Base-by-base conservation (phyloP, 2,888 invertebrate species). In the Dimorphilus gyrociliatus region DNA sequence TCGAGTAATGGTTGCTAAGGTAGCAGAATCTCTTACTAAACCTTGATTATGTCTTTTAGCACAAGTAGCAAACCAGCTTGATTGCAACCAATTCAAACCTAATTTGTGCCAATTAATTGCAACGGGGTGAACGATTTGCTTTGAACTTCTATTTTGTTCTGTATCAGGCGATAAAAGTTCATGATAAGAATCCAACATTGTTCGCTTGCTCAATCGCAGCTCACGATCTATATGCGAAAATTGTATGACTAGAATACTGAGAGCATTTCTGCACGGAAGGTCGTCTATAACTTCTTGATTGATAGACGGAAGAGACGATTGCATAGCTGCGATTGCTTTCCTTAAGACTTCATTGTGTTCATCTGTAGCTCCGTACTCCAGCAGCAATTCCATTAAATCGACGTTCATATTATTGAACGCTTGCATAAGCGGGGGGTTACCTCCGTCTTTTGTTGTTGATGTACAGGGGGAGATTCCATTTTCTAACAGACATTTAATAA, bases 1-100 rank as follows among this genome's bases (percentile, higher is more conserved):
- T 23, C 90, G 70, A 0, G 94, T 97, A 35, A 97, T 76, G 0
- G 90, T 86, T 50, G 77, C 78, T n/a, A 88, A 65, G 0, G 81
- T 75, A 24, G n/a, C n/a, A n/a, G n/a, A n/a, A 47, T 34, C n/a
- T 17, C 25, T 10, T n/a, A n/a, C 15, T 16, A 19, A 17, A 8
- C 15, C 2, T 13, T 21, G 12, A 18, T 19, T 15, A 16, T 7
- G 21, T n/a, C n/a, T n/a, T n/a, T n/a, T n/a, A n/a, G n/a, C n/a
- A n/a, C n/a, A n/a, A n/a, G 77, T 71, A 34, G 74, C 72, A n/a
- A n/a, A n/a, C n/a, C n/a, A n/a, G n/a, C n/a, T n/a, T n/a, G n/a
- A n/a, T n/a, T n/a, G n/a, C n/a, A n/a, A n/a, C n/a, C 74, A 75
- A 44, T 71, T 72, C 44, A 79, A 75, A 48, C 79, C 76, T 3